Conservation (phyloP, 1,140 invertebrate species). For the Danaus plexippus region DNA sequence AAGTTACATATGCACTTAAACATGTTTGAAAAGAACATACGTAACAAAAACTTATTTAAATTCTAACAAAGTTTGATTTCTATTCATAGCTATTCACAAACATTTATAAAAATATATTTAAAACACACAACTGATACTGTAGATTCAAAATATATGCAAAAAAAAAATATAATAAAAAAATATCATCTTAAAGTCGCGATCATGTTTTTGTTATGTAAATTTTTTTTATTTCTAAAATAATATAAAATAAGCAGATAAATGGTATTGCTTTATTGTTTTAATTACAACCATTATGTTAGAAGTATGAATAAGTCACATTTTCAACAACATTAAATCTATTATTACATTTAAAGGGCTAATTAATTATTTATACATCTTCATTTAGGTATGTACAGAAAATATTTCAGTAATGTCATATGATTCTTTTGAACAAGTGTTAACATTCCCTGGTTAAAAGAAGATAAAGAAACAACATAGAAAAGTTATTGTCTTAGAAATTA, state of each 20-base stretch:
- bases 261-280: slow-evolving; percentile 29
- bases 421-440: not conserved
- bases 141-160: slow-evolving; percentile 1
- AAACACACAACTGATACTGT: slow-evolving; percentile 9
- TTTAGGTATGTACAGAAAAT: slow-evolving; percentile 1
- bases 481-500: too few relatives aligned
- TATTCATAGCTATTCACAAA: slow-evolving; percentile 12
- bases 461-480: too few relatives aligned
- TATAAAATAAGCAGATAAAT: slow-evolving; percentile 6
- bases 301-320: slow-evolving; percentile 25
- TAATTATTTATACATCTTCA: slow-evolving; percentile 8
- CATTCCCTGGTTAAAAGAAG: not conserved
- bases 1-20: slow-evolving; percentile 8
- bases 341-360: slow-evolving; percentile 18
- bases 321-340: slow-evolving; percentile 28
- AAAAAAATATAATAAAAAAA: not conserved
- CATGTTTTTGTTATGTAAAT: too few relatives aligned
- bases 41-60: slow-evolving; percentile 3
- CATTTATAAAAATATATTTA: slow-evolving; percentile 24
- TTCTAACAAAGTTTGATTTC: slow-evolving; percentile 7
- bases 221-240: too few relatives aligned
- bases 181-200: not conserved
- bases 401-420: slow-evolving; percentile 2
- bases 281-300: slow-evolving; percentile 31
- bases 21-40: slow-evolving; percentile 11